A percentile compares a stretch with the other conserved stretches of the same genome.
phyloP scores from a whole-genome alignment of 2,113 vertebrate genomes.

The Calyptomena viridis region DNA sequence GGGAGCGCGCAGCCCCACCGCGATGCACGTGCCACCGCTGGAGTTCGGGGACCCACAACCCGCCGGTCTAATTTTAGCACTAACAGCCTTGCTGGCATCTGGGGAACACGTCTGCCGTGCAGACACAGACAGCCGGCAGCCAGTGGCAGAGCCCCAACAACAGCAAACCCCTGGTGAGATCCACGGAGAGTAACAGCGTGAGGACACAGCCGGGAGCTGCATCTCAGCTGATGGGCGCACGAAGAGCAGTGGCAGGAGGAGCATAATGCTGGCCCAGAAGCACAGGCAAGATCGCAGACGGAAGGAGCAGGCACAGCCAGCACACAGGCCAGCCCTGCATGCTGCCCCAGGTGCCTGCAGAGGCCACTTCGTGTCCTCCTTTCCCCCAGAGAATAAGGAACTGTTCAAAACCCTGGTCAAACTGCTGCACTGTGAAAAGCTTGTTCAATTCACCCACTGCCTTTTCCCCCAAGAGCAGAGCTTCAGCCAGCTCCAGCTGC shows the following conservation, averaged over 20 bases:
- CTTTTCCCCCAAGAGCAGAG: neutral
- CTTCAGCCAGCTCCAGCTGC: neutral
- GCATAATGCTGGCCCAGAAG: neutral
- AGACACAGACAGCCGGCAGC: neutral
- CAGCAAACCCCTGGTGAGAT: neutral
- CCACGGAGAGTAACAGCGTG: rapidly evolving
- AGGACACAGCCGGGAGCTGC: neutral
- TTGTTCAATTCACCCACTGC: neutral
- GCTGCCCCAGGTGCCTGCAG: neutral
- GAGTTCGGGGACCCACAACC: neutral
- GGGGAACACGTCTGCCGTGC: neutral
- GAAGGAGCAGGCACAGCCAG: neutral
- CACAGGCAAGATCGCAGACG: neutral
- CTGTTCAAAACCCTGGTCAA: neutral
- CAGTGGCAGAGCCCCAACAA: slow-evolving; percentile 9
- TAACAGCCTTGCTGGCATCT: neutral
- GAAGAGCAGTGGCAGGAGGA: neutral
- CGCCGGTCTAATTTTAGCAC: neutral
- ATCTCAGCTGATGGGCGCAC: rapidly evolving
- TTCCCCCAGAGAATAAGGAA: neutral
- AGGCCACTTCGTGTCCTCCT: neutral
- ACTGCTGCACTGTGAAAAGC: neutral
- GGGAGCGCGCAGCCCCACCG: neutral
- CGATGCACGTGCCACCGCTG: rapidly evolving
- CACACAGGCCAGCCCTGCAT: rapidly evolving